Conservation (phyloP, 2,797 vertebrate genomes). For the Ispidina picta region DNA sequence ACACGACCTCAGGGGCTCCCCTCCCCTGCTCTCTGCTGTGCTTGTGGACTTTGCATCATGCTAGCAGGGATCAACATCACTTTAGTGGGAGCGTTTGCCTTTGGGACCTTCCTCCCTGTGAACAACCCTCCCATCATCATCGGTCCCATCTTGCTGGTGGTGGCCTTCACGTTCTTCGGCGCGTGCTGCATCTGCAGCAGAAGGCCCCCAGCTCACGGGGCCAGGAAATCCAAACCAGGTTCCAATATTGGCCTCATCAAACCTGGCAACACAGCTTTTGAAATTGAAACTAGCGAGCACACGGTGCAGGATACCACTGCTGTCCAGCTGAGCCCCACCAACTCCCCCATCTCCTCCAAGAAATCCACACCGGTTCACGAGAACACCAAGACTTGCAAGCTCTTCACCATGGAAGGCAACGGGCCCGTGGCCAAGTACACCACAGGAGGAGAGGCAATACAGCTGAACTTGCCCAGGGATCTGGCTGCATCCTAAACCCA, state of each 20-base stretch:
- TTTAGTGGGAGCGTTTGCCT: slow-evolving; percentile 91
- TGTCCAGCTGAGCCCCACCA: slow-evolving; percentile 90
- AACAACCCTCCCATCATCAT: slow-evolving; percentile 90
- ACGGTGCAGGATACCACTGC: slow-evolving; percentile 92
- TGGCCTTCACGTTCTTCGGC: slow-evolving; percentile 89
- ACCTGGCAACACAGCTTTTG: slow-evolving; percentile 83
- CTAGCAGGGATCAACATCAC: slow-evolving; percentile 97
- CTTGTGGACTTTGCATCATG: slow-evolving; percentile 96
- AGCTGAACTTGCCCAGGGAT: slow-evolving; percentile 79
- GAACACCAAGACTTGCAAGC: slow-evolving; percentile 68
- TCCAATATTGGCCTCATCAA: slow-evolving; percentile 81
- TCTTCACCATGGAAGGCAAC: slow-evolving; percentile 73
- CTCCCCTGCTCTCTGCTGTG: slow-evolving; percentile 92
- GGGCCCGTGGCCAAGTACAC: slow-evolving; percentile 60
- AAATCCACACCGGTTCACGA: slow-evolving; percentile 80
- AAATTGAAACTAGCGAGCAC: slow-evolving; percentile 94
- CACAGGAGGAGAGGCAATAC: slow-evolving; percentile 55
- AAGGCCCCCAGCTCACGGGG: slow-evolving; percentile 69
- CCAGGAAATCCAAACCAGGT: slow-evolving; percentile 72
- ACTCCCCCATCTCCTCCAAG: slow-evolving; percentile 84
- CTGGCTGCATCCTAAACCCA: slow-evolving; percentile 53
- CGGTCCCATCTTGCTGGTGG: slow-evolving; percentile 86
- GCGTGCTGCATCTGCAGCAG: slow-evolving; percentile 91
- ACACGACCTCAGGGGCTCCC: slow-evolving; percentile 84
- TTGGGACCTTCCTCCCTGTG: slow-evolving; percentile 84